These are phyloP conservation scores for Globodera ellingtonae DNA, from an alignment of 1,140 invertebrate species.

Conservation along the genomic window DNA sequence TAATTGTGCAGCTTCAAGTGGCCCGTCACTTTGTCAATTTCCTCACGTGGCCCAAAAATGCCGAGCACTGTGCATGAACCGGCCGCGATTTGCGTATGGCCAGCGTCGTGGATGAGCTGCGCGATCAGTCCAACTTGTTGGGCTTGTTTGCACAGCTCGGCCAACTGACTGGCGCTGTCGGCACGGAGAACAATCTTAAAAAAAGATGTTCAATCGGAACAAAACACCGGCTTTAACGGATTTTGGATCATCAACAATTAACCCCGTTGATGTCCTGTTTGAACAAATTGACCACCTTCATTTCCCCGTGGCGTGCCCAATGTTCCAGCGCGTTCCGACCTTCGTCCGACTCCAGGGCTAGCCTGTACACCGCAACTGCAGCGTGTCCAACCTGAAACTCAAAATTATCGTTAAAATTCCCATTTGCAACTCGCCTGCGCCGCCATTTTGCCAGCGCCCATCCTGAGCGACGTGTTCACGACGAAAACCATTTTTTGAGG, in stretches of 20 bases:
- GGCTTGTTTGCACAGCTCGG: conserved; percentile 69
- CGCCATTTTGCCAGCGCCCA: conserved; percentile 72
- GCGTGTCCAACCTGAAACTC: conserved; percentile 68
- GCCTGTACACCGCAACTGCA: conserved; percentile 70
- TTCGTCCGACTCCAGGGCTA: conserved; percentile 67
- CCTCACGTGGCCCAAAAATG: conserved; percentile 67
- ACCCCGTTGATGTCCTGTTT: too few species aligned
- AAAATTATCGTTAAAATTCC: neutral
- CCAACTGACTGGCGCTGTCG: conserved; percentile 66
- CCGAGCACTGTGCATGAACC: conserved; percentile 68
- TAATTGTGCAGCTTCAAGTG: conserved; percentile 62
- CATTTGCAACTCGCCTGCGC: conserved; percentile 68
- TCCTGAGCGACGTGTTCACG: conserved; percentile 70
- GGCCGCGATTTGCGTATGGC: conserved; percentile 71
- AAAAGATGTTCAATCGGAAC: conserved; percentile 66
- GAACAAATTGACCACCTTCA: conserved; percentile 70
- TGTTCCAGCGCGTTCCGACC: conserved; percentile 52
- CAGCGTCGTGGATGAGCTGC: conserved; percentile 72
- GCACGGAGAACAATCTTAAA: conserved; percentile 36
- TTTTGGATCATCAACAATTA: too few species aligned
- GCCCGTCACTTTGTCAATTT: conserved; percentile 67
- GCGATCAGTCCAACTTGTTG: conserved; percentile 67
- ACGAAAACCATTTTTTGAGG: conserved; percentile 71
- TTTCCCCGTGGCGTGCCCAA: conserved; percentile 68
- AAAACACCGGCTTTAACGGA: too few species aligned